Percentiles rank a stretch among this genome's conserved stretches.
phyloP scores from a whole-genome alignment of 2,797 vertebrate genomes.

The Sphaeramia orbicularis region DNA sequence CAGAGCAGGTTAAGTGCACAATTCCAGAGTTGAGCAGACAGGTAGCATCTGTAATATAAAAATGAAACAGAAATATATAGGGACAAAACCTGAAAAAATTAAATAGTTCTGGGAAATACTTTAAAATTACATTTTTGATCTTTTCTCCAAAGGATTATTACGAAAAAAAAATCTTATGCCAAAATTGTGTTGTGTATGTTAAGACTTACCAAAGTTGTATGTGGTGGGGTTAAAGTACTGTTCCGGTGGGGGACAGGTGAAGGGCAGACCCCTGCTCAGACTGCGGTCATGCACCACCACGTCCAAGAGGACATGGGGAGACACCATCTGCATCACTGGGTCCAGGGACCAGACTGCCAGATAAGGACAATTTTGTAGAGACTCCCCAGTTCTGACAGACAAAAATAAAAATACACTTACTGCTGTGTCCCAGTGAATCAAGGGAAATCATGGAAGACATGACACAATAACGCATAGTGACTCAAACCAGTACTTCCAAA shows the following conservation, averaged over 20 bases:
- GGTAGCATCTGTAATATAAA: constrained; percentile 86
- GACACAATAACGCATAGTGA: background rate
- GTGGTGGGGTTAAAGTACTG: constrained; percentile 95
- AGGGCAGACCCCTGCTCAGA: constrained; percentile 91
- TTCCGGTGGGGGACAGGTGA: constrained; percentile 92
- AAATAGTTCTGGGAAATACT: background rate
- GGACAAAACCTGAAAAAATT: background rate
- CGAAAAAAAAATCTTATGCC: background rate
- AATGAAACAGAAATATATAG: background rate
- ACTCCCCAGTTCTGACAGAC: constrained; percentile 89
- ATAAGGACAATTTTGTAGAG: constrained; percentile 93
- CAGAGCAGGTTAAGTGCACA: constrained; percentile 92
- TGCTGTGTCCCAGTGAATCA: background rate
- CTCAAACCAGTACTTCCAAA: background rate
- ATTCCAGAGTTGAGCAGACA: constrained; percentile 93
- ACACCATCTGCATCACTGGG: constrained; percentile 85
- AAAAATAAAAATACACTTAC: constrained; percentile 10
- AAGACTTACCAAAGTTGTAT: constrained; percentile 93
- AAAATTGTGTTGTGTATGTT: background rate
- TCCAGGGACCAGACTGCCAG: constrained; percentile 96
- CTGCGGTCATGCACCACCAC: constrained; percentile 92
- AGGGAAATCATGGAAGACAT: background rate
- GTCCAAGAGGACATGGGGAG: constrained; percentile 88
- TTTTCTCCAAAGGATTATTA: background rate
- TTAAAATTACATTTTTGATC: background rate